Percentiles rank a stretch among this genome's conserved stretches.
phyloP scores from a whole-genome alignment of 2,113 vertebrate genomes.

The Prolemur simus region DNA sequence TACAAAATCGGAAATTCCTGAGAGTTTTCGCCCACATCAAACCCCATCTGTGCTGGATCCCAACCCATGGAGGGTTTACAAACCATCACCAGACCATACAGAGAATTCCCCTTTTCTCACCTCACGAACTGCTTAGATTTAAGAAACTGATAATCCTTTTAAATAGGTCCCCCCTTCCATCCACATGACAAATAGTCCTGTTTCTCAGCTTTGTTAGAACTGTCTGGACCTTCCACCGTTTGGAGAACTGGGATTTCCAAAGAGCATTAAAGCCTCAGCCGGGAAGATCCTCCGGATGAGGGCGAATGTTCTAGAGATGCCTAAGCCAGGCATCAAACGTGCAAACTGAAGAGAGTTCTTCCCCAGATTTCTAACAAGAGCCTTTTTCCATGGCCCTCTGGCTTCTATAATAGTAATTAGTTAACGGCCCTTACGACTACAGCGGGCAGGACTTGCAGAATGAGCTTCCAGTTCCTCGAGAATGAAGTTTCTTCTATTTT shows the following conservation, averaged over 20 bases:
- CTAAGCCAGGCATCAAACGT: accelerated
- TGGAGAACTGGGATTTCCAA: not conserved
- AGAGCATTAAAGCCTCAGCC: not conserved
- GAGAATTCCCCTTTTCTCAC: slow-evolving; percentile 72
- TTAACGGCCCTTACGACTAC: accelerated
- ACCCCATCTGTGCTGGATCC: slow-evolving; percentile 71
- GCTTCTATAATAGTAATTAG: no score
- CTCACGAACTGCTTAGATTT: slow-evolving; percentile 78
- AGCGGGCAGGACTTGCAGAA: not conserved
- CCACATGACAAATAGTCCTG: slow-evolving; percentile 55
- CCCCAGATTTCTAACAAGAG: not conserved
- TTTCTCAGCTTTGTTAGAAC: slow-evolving; percentile 40
- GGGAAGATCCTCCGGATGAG: no score
- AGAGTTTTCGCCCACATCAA: slow-evolving; percentile 32
- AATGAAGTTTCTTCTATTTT: not conserved
- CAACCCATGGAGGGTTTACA: slow-evolving; percentile 59
- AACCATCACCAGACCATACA: slow-evolving; percentile 58
- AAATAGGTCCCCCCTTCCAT: not conserved
- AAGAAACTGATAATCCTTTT: slow-evolving; percentile 75
- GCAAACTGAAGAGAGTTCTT: accelerated
- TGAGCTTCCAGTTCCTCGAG: not conserved
- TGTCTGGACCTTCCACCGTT: not conserved
- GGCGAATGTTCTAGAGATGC: accelerated
- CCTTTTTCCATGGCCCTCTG: not conserved
- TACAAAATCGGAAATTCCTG: not conserved